A percentile compares a stretch with the other conserved stretches of the same genome.
Conservation (phyloP, 2,888 invertebrate genomes). For the Metopia argyrocephala region DNA sequence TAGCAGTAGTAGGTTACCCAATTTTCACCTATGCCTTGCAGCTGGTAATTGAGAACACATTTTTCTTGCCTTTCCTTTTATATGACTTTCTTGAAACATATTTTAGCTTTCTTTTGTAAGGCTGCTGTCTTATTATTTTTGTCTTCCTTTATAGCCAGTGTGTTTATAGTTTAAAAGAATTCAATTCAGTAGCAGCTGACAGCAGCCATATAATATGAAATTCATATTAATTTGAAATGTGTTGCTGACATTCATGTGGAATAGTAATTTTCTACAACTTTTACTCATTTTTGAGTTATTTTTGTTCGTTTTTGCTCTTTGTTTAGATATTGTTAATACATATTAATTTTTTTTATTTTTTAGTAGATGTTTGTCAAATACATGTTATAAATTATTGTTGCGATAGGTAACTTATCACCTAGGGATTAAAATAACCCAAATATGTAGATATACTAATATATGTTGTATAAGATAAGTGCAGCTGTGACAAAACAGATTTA, state of each 20-base stretch:
- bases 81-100: constrained; percentile 10
- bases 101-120: background rate
- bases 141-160: constrained; percentile 9
- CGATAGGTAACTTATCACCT: constrained; percentile 6
- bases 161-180: constrained; percentile 43
- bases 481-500: background rate
- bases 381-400: constrained; percentile 19
- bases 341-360: constrained; percentile 9
- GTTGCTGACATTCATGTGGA: constrained; percentile 53
- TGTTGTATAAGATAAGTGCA: background rate
- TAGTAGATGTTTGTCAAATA: constrained; percentile 8
- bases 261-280: constrained; percentile 57
- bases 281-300: constrained; percentile 22
- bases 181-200: constrained; percentile 49
- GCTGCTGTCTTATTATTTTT: constrained; percentile 4
- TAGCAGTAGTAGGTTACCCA: background rate
- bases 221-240: constrained; percentile 46
- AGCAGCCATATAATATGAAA: constrained; percentile 53
- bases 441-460: background rate
- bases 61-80: background rate
- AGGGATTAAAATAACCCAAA: constrained; percentile 7
- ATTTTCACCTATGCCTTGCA: background rate
- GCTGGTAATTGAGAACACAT: background rate
- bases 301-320: background rate
- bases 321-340: constrained; percentile 2